phyloP scores from a whole-genome alignment of 2,797 vertebrate species.

The Hybognathus amarus region DNA sequence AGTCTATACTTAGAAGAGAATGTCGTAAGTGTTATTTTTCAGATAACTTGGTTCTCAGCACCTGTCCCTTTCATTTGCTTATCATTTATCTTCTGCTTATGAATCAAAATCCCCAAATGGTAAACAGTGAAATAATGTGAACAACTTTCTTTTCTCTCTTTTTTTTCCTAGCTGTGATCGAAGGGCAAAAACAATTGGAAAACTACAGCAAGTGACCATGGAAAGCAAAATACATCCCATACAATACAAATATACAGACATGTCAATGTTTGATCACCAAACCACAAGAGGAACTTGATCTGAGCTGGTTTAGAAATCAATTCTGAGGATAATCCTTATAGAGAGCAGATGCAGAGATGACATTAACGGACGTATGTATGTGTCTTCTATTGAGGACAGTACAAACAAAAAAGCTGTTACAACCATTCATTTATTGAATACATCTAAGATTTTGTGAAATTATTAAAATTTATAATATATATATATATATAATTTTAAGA shows the following conservation, averaged over 20 bases:
- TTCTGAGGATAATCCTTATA: constrained; percentile 1
- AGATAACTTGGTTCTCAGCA: neutral
- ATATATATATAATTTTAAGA: no score
- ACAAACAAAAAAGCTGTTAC: no score
- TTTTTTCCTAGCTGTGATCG: neutral
- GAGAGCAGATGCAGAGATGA: neutral
- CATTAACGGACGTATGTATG: neutral
- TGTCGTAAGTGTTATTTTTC: neutral
- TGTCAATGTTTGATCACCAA: constrained; percentile 20
- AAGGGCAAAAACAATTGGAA: constrained; percentile 33
- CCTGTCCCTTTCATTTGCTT: constrained; percentile 10
- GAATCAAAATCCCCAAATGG: constrained; percentile 1
- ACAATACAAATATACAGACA: constrained; percentile 20
- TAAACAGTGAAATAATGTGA: neutral
- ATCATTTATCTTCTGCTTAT: constrained; percentile 11
- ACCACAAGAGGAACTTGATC: constrained; percentile 41
- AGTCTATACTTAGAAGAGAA: constrained; percentile 1
- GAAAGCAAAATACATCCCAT: constrained; percentile 48
- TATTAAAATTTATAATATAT: no score
- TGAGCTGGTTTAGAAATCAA: constrained; percentile 19
- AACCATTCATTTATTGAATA: no score
- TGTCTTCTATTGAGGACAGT: no score
- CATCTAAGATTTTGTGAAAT: no score
- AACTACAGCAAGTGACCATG: constrained; percentile 35
- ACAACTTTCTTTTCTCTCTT: neutral